phyloP scores from a whole-genome alignment of 2,113 vertebrate genomes.

The Oreotrochilus melanogaster region DNA sequence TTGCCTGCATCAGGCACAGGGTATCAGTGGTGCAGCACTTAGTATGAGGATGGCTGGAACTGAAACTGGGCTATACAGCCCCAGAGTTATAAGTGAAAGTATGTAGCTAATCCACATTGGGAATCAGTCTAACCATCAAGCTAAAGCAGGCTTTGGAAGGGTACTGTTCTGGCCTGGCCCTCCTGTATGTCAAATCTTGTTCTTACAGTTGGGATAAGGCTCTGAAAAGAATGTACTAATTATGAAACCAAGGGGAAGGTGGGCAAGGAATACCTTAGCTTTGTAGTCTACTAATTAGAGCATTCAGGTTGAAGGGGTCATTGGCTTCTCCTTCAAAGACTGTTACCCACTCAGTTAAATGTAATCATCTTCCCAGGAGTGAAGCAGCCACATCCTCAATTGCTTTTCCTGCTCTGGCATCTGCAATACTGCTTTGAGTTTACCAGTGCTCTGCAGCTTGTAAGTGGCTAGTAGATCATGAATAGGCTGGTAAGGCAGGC shows the following conservation, averaged over 20 bases:
- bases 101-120: fast-evolving
- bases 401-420: not conserved
- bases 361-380: not conserved
- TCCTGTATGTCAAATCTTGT: not conserved
- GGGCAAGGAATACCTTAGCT: not conserved
- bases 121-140: not conserved
- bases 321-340: not conserved
- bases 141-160: not conserved
- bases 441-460: not conserved
- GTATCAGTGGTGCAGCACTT: not conserved
- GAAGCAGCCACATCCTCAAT: not conserved
- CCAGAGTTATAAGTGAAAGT: not conserved
- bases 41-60: not conserved
- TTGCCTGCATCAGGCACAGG: not conserved
- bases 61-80: not conserved
- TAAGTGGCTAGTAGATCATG: not conserved
- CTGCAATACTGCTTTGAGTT: not conserved
- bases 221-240: not conserved
- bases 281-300: not conserved
- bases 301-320: not conserved
- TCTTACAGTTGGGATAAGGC: not conserved
- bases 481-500: not conserved
- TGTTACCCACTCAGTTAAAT: not conserved
- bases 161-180: not conserved
- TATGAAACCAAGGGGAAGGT: not conserved